These are phyloP conservation scores for Castor canadensis DNA, from an alignment of 2,113 vertebrate species.

Conservation along the genomic window DNA sequence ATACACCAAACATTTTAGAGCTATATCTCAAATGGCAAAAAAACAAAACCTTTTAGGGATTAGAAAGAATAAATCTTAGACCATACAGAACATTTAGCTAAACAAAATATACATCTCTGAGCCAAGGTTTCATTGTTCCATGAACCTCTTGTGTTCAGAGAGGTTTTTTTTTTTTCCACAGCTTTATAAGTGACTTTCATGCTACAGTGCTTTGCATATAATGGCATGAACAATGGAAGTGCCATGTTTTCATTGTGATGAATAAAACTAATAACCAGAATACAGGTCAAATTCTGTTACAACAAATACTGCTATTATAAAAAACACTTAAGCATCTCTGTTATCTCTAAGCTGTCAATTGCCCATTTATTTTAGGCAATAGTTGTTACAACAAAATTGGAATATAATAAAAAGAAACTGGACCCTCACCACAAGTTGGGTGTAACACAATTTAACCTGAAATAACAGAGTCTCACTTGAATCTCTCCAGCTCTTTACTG, in stretches of 20 bases:
- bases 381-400: constrained; percentile 51
- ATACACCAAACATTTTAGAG: neutral
- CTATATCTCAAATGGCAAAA: neutral
- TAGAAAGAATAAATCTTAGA: constrained; percentile 32
- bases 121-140: neutral
- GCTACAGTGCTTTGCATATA: constrained; percentile 63
- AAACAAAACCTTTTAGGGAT: neutral
- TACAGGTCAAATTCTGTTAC: constrained; percentile 68
- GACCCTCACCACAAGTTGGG: constrained; percentile 38
- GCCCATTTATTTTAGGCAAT: constrained; percentile 68
- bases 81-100: neutral
- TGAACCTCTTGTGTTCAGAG: constrained; percentile 6
- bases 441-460: constrained; percentile 46
- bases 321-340: constrained; percentile 64
- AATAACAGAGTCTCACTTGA: constrained; percentile 38
- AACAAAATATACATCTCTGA: neutral
- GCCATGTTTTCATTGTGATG: constrained; percentile 61
- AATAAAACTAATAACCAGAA: constrained; percentile 70
- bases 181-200: constrained; percentile 72
- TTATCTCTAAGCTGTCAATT: constrained; percentile 44
- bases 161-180: neutral
- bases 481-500: constrained; percentile 42
- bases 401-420: constrained; percentile 53
- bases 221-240: constrained; percentile 60
- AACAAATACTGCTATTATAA: constrained; percentile 60